phyloP scores from a whole-genome alignment of 2,888 invertebrate genomes.

The Idaea aversata region DNA sequence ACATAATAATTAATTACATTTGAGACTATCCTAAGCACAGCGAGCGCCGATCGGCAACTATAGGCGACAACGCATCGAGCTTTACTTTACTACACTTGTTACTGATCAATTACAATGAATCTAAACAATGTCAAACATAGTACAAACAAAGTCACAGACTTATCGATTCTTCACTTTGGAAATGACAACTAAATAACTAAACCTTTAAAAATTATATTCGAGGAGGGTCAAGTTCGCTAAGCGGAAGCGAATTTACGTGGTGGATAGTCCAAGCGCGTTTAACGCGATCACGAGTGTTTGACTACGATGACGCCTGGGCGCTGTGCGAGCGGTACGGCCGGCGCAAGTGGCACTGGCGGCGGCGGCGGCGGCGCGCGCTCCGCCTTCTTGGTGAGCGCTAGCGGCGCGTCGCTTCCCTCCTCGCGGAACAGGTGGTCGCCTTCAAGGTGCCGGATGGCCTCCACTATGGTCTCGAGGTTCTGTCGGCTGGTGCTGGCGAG shows the following conservation, averaged over 20 bases:
- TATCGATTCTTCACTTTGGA: constrained; percentile 78
- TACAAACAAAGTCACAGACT: constrained; percentile 73
- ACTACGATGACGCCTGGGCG: constrained; percentile 95
- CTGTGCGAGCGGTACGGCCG: constrained; percentile 67
- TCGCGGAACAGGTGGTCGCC: constrained; percentile 96
- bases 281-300: constrained; percentile 88
- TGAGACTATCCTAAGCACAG: constrained; percentile 76
- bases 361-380: constrained; percentile 72
- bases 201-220: constrained; percentile 74
- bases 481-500: constrained; percentile 88
- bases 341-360: constrained; percentile 71
- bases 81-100: constrained; percentile 43
- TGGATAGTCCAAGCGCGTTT: constrained; percentile 45
- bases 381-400: constrained; percentile 79
- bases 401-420: constrained; percentile 81
- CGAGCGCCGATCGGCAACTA: constrained; percentile 59
- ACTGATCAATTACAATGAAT: constrained; percentile 56
- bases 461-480: constrained; percentile 98
- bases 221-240: constrained; percentile 67
- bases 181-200: constrained; percentile 73
- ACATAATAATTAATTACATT: constrained; percentile 60
- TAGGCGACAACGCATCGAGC: constrained; percentile 56
- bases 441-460: constrained; percentile 98
- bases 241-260: constrained; percentile 52
- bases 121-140: constrained; percentile 32